Evolutionary conservation across 2,888 invertebrate species (phyloP).

Genomic region (Cosmorhoe ocellata): DNA sequence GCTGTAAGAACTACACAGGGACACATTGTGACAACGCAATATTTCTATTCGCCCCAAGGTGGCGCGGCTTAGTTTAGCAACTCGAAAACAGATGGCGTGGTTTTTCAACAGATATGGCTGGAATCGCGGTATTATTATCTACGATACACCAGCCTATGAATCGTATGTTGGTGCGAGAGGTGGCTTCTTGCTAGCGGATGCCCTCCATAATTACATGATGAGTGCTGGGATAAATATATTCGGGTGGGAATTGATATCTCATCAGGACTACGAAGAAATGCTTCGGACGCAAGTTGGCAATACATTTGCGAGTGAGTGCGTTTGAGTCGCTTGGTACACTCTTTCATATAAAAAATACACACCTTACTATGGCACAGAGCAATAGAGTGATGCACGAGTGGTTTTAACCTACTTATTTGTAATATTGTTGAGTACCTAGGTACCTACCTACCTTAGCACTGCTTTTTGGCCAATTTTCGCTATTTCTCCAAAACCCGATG

Average conservation of each 20-base stretch:
- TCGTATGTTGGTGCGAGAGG: slow-evolving; percentile 86
- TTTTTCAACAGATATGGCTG: slow-evolving; percentile 84
- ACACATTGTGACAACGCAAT: not conserved
- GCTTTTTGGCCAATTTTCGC: no score
- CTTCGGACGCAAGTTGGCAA: slow-evolving; percentile 75
- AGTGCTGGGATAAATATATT: slow-evolving; percentile 51
- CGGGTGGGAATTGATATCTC: slow-evolving; percentile 61
- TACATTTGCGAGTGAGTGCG: slow-evolving; percentile 80
- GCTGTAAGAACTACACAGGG: slow-evolving; percentile 1
- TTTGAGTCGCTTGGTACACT: no score
- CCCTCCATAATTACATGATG: slow-evolving; percentile 84
- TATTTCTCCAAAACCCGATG: no score
- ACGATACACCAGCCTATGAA: slow-evolving; percentile 87
- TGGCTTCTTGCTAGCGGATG: slow-evolving; percentile 89
- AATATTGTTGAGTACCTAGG: no score
- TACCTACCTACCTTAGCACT: no score
- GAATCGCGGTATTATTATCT: slow-evolving; percentile 88
- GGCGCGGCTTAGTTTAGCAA: slow-evolving; percentile 36
- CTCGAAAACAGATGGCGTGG: slow-evolving; percentile 50
- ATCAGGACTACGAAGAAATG: slow-evolving; percentile 74
- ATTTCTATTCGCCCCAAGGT: slow-evolving; percentile 34
- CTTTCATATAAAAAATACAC: no score
- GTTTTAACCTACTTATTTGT: not conserved
- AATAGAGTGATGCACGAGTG: slow-evolving; percentile 12
- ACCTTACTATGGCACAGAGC: not conserved